These are phyloP conservation scores for Smutsia temminckii DNA, from an alignment of 2,797 vertebrate species.

Conservation along the genomic window DNA sequence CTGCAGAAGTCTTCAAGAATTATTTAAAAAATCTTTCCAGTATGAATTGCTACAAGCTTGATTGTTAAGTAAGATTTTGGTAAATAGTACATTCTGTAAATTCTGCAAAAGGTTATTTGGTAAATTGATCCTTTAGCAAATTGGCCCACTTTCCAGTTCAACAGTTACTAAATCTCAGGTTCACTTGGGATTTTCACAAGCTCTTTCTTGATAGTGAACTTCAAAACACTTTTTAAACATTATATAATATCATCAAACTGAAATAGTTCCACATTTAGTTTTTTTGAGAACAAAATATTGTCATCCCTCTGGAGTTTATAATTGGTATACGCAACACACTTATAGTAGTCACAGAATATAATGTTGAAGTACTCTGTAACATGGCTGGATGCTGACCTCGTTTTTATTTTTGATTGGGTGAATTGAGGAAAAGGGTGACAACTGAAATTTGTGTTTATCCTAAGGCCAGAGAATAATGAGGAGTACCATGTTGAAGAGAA, in stretches of 20 bases:
- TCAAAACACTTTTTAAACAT: constrained; percentile 6
- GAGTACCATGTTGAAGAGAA: background rate
- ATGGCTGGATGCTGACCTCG: background rate
- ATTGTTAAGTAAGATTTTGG: constrained; percentile 29
- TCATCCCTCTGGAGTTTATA: background rate
- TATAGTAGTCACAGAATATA: background rate
- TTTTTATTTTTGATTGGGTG: background rate
- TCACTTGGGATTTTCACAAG: constrained; percentile 1
- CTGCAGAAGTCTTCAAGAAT: background rate
- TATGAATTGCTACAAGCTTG: constrained; percentile 72
- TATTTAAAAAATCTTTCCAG: background rate
- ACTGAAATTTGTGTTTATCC: background rate
- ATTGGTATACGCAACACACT: background rate
- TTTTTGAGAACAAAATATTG: constrained; percentile 50
- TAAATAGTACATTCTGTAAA: constrained; percentile 56
- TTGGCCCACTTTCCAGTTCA: constrained; percentile 7
- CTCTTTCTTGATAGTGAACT: background rate
- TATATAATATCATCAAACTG: constrained; percentile 5
- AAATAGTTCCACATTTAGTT: constrained; percentile 21
- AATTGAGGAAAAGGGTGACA: background rate
- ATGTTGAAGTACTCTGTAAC: background rate
- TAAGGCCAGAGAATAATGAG: background rate
- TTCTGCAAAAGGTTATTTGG: constrained; percentile 44
- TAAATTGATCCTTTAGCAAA: constrained; percentile 38
- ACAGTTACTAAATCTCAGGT: constrained; percentile 22